Conservation (phyloP, 2,888 invertebrate species). For the Mythimna lalbum region DNA sequence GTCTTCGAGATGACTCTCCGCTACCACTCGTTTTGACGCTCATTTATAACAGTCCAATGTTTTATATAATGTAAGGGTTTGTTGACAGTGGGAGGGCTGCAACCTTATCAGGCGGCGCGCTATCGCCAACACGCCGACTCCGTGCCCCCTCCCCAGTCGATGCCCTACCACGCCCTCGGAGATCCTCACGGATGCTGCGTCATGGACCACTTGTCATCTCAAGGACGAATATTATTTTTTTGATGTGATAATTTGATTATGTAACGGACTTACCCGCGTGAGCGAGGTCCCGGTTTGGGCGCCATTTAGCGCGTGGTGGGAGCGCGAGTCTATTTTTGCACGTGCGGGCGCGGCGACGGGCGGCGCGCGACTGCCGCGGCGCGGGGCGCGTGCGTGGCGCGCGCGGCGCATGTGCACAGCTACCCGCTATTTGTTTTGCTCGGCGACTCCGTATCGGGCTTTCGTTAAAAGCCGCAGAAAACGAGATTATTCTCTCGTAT, state of each 20-base stretch:
- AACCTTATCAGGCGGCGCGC: slow-evolving; percentile 83
- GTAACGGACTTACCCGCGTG: slow-evolving; percentile 84
- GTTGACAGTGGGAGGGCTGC: slow-evolving; percentile 86
- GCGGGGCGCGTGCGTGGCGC: slow-evolving; percentile 79
- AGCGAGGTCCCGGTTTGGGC: slow-evolving; percentile 84
- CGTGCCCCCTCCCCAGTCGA: slow-evolving; percentile 75
- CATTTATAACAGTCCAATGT: slow-evolving; percentile 61
- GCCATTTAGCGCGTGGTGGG: slow-evolving; percentile 87
- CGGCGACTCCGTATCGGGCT: slow-evolving; percentile 75
- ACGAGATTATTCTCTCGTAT: slow-evolving; percentile 83
- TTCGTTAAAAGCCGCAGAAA: slow-evolving; percentile 80
- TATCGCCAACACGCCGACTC: slow-evolving; percentile 83
- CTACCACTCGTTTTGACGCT: slow-evolving; percentile 68
- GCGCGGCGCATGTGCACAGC: slow-evolving; percentile 82
- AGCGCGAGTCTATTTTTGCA: slow-evolving; percentile 71
- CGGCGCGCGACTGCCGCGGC: slow-evolving; percentile 84
- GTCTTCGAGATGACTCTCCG: slow-evolving; percentile 76
- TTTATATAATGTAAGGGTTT: slow-evolving; percentile 82
- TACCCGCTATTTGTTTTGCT: slow-evolving; percentile 85
- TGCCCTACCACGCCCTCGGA: slow-evolving; percentile 86
- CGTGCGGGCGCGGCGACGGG: slow-evolving; percentile 78
- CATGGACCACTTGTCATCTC: slow-evolving; percentile 71
- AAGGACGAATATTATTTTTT: slow-evolving; percentile 28
- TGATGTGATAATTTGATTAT: slow-evolving; percentile 59
- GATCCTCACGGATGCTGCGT: slow-evolving; percentile 78